Evolutionary conservation across 2,113 vertebrate genomes (phyloP), one percentile per base, ranked within the genome.

Genomic region (Acrocephalus arundinaceus): DNA sequence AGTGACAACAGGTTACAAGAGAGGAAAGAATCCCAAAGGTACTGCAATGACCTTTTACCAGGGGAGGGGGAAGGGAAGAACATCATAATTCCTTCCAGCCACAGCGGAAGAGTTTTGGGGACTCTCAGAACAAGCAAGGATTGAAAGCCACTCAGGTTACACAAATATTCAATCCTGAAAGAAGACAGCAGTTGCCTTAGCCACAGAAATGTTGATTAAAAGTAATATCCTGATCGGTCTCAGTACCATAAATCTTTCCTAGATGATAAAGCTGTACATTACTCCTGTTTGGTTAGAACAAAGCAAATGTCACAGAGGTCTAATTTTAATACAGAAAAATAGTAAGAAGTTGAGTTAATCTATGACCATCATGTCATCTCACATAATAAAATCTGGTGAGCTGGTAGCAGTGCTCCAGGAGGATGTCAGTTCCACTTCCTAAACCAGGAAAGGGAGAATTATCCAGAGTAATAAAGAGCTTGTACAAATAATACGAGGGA

Each of bases 281-380:
- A 31, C 22, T 85, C 63, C 54, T 85, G 54, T 62, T 81, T n/a
- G 21, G 35, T 85, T 84, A 93, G 48, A 90, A 51, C 28, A 95
- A 88, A 77, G 68, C 25, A 74, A 70, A 93, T 92, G 61, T 83
- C 92, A 88, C 79, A 83, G 82, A 49, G 62, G 63, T 85, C 59
- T 93, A 33, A 66, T 85, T 90, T 94, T 91, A 76, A 71, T 90
- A 25, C 48, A 91, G 85, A 84, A 90, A 94, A 84, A 70, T 45
- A 81, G 79, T 25, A 84, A 65, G 84, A 87, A 51, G n/a, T 68
- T 96, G 71, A 46, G 43, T 85, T 76, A 85, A 89, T 93, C 79
- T 93, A 37, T 59, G 68, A 77, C 72, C 72, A 74, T 90, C 65
- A 12, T 67, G 65, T 80, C 0, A 0, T 90, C 76, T 91, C 75